A percentile compares a stretch with the other conserved stretches of the same genome.
These are phyloP conservation scores for Nymphalis urticae DNA, from an alignment of 2,888 invertebrate genomes.

Conservation along the genomic window DNA sequence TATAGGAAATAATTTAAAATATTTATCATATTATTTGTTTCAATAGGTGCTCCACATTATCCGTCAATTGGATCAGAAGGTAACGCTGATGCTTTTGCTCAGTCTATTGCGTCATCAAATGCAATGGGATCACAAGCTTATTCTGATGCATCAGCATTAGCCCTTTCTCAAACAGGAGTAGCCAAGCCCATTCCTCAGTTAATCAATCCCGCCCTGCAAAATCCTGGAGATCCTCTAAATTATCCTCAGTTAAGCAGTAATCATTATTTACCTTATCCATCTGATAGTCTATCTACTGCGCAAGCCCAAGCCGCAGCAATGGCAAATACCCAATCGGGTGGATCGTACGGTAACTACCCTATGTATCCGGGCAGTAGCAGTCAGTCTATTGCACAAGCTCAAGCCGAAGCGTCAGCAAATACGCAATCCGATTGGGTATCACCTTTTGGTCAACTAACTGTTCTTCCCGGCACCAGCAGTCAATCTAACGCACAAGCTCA, in stretches of 20 bases:
- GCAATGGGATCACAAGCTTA: not conserved
- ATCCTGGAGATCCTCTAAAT: too few relatives aligned
- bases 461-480: constrained; percentile 5
- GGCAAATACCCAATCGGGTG: constrained; percentile 12
- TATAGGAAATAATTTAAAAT: not conserved
- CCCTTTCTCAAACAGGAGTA: not conserved
- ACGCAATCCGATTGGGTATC: constrained; percentile 1
- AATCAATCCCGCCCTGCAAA: too few relatives aligned
- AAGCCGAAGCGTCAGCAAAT: constrained; percentile 21
- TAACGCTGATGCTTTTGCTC: not conserved
- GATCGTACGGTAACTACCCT: constrained; percentile 13
- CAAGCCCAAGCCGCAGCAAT: constrained; percentile 22
- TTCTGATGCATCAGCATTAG: constrained; percentile 1
- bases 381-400: constrained; percentile 14
- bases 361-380: constrained; percentile 1
- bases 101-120: not conserved
- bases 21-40: not conserved
- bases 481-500: constrained; percentile 12
- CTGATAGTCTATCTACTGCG: constrained; percentile 3
- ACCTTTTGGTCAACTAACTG: constrained; percentile 6
- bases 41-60: not conserved
- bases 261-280: not conserved
- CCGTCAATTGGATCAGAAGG: not conserved
- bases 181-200: too few relatives aligned
- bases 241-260: too few relatives aligned